Evolutionary conservation across 2,113 vertebrate species (phyloP).

Genomic region (Colossoma macropomum): DNA sequence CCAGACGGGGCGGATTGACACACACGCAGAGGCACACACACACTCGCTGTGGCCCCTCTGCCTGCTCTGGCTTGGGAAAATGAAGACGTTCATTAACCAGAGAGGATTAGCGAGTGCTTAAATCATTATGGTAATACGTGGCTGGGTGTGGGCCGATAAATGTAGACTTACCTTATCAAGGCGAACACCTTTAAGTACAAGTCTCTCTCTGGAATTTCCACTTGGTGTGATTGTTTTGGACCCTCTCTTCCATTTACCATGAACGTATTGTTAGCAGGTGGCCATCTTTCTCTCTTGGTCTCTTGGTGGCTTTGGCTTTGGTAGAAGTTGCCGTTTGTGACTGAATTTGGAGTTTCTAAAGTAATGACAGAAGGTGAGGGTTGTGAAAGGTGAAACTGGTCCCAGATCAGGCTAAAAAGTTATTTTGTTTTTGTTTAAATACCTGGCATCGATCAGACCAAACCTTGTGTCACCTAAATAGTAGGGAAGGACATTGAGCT

Average conservation of each 20-base stretch:
- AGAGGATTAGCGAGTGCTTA: slow-evolving; percentile 90
- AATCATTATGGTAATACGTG: slow-evolving; percentile 94
- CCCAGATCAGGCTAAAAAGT: neutral
- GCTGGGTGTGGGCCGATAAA: slow-evolving; percentile 90
- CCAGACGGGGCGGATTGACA: slow-evolving; percentile 81
- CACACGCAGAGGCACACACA: slow-evolving; percentile 57
- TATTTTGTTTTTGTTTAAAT: neutral
- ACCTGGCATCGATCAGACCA: too few relatives aligned
- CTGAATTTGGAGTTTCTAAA: neutral
- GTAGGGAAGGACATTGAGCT: too few relatives aligned
- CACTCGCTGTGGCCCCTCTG: slow-evolving; percentile 53
- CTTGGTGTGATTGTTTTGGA: slow-evolving; percentile 82
- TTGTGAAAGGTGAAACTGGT: neutral
- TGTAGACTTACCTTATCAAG: slow-evolving; percentile 87
- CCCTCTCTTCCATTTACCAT: slow-evolving; percentile 32
- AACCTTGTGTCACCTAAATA: too few relatives aligned
- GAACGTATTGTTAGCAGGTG: slow-evolving; percentile 4
- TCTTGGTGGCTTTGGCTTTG: slow-evolving; percentile 12
- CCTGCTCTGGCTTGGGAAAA: slow-evolving; percentile 80
- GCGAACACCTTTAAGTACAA: slow-evolving; percentile 85
- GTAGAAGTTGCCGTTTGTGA: slow-evolving; percentile 18
- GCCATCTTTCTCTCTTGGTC: neutral
- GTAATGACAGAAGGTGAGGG: neutral
- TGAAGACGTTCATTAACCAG: slow-evolving; percentile 94
- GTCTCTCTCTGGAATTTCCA: slow-evolving; percentile 84